Conservation (phyloP, 2,888 invertebrate genomes). For the Drosophila testacea region DNA sequence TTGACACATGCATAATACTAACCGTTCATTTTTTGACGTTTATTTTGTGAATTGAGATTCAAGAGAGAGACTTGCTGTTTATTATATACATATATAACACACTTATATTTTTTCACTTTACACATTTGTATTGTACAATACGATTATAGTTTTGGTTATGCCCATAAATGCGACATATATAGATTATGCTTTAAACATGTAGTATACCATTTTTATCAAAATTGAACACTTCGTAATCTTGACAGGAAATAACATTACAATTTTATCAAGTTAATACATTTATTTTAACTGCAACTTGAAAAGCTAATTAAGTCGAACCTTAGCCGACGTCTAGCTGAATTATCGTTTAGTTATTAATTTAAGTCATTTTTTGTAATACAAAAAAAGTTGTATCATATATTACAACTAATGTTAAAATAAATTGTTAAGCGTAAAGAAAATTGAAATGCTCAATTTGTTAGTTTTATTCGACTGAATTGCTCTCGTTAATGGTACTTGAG, state of each 20-base stretch:
- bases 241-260: constrained; percentile 22
- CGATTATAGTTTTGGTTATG: constrained; percentile 56
- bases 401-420: constrained; percentile 80
- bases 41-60: constrained; percentile 68
- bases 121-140: constrained; percentile 69
- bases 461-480: neutral
- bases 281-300: constrained; percentile 58
- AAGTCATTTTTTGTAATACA: constrained; percentile 74
- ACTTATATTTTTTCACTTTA: constrained; percentile 35
- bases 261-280: constrained; percentile 30
- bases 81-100: constrained; percentile 23
- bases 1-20: constrained; percentile 43
- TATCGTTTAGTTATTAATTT: constrained; percentile 65
- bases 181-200: constrained; percentile 26
- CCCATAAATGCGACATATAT: constrained; percentile 29
- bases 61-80: constrained; percentile 69
- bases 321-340: constrained; percentile 67
- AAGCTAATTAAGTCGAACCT: constrained; percentile 43
- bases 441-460: constrained; percentile 15
- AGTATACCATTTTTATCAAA: constrained; percentile 24
- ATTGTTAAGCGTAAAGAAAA: constrained; percentile 71
- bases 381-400: constrained; percentile 63
- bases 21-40: constrained; percentile 50
- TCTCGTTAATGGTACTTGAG: neutral
- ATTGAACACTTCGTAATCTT: constrained; percentile 15